phyloP scores from a whole-genome alignment of 1,140 invertebrate genomes.

The Pomacea maculata region DNA sequence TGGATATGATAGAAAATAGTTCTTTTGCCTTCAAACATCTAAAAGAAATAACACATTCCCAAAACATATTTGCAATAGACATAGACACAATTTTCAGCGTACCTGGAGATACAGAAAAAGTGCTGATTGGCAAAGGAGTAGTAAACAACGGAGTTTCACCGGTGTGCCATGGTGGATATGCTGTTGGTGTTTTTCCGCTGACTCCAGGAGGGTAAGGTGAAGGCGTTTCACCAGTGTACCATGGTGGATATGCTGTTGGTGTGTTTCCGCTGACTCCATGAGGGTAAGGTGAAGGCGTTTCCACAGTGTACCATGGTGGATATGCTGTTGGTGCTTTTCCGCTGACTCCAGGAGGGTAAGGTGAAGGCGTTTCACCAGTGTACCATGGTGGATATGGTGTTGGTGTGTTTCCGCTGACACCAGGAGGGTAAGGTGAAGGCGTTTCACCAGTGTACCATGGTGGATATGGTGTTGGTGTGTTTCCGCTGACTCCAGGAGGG shows the following conservation, averaged over 20 bases:
- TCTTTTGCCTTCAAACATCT: too few relatives aligned
- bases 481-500: background rate
- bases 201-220: constrained; percentile 14
- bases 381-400: too few relatives aligned
- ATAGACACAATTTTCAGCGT: background rate
- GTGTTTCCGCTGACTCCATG: background rate
- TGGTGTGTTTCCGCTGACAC: background rate
- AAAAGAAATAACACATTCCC: too few relatives aligned
- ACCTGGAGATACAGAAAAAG: background rate
- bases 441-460: constrained; percentile 21
- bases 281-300: background rate
- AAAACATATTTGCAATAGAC: background rate
- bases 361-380: too few relatives aligned
- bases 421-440: constrained; percentile 17
- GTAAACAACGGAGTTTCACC: too few relatives aligned
- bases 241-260: constrained; percentile 18
- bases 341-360: too few relatives aligned
- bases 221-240: constrained; percentile 22
- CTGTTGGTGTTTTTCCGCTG: constrained; percentile 6
- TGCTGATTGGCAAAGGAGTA: too few relatives aligned
- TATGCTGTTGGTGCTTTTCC: too few relatives aligned
- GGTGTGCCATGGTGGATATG: constrained; percentile 4
- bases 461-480: constrained; percentile 13
- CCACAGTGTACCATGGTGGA: too few relatives aligned
- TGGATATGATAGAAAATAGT: too few relatives aligned